Evolutionary conservation across 2,113 vertebrate species (phyloP).

Genomic region (Eurystomus gularis): DNA sequence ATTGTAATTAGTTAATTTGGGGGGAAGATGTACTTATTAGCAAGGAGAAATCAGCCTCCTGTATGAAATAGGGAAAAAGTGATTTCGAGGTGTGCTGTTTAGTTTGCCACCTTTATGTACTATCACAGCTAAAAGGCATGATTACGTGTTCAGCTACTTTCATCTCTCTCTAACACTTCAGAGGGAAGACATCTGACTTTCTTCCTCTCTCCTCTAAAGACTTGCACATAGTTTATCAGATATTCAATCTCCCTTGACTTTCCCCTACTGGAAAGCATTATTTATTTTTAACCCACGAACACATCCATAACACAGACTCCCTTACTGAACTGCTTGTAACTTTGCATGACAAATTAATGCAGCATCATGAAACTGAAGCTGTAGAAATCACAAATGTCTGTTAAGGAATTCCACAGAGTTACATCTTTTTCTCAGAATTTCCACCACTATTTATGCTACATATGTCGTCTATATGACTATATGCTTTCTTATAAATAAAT

Average conservation of each 20-base stretch:
- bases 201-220: neutral
- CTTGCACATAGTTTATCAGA: neutral
- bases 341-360: neutral
- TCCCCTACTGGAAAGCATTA: neutral
- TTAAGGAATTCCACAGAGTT: neutral
- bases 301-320: neutral
- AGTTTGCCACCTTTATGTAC: neutral
- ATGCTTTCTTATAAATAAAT: neutral
- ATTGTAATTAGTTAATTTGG: neutral
- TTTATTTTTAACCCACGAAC: neutral
- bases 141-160: neutral
- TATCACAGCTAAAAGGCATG: neutral
- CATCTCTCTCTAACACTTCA: neutral
- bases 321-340: neutral
- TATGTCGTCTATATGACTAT: neutral
- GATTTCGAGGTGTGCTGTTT: neutral
- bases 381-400: neutral
- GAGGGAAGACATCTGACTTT: neutral
- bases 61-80: neutral
- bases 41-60: neutral
- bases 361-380: neutral
- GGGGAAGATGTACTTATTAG: neutral
- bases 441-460: neutral
- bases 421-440: neutral
- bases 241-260: neutral